Percentiles rank a stretch among this genome's conserved stretches.
phyloP scores from a whole-genome alignment of 2,888 invertebrate genomes.

The Omphaloscelis lunosa region DNA sequence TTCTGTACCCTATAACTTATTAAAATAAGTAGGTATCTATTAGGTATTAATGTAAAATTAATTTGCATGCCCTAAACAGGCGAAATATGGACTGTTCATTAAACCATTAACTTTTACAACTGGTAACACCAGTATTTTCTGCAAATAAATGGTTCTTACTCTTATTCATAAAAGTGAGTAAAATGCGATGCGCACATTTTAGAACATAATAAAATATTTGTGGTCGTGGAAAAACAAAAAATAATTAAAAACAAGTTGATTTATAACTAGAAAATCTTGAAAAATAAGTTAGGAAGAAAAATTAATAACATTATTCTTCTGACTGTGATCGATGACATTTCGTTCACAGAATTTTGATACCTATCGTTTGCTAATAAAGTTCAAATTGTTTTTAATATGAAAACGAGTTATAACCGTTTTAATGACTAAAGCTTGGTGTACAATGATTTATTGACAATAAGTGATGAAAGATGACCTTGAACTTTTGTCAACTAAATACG shows the following conservation, averaged over 20 bases:
- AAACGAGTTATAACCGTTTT: constrained; percentile 21
- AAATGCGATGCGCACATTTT: constrained; percentile 27
- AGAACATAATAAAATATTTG: not conserved
- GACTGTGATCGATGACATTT: constrained; percentile 21
- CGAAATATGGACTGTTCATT: too few species aligned
- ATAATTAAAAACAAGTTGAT: constrained; percentile 11
- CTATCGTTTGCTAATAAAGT: not conserved
- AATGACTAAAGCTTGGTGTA: constrained; percentile 22
- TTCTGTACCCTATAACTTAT: too few species aligned
- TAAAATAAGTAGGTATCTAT: too few species aligned
- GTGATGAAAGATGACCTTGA: constrained; percentile 56
- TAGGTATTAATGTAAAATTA: too few species aligned
- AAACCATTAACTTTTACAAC: too few species aligned
- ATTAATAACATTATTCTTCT: constrained; percentile 2
- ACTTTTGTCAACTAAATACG: constrained; percentile 53
- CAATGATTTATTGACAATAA: constrained; percentile 56
- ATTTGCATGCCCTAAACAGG: too few species aligned
- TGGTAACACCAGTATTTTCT: too few species aligned
- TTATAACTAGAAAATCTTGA: constrained; percentile 4
- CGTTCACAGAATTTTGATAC: not conserved
- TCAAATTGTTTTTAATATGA: constrained; percentile 14
- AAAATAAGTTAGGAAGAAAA: constrained; percentile 5
- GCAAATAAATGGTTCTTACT: too few species aligned
- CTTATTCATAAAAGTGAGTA: not conserved
- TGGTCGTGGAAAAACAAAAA: constrained; percentile 3